phyloP scores from a whole-genome alignment of 2,797 vertebrate species.

The Nyctibius grandis region DNA sequence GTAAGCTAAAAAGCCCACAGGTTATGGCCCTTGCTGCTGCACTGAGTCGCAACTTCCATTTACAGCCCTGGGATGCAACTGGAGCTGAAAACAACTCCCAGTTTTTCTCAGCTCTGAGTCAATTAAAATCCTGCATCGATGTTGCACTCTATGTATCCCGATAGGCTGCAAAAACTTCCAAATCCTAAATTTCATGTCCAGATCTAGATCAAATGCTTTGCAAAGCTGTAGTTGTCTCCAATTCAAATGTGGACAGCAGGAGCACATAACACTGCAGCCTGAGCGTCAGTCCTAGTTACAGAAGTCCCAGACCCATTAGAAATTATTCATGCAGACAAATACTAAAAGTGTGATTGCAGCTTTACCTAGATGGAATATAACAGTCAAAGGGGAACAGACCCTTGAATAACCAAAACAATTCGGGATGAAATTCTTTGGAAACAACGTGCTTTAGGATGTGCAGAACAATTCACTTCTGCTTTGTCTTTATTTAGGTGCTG shows the following conservation, averaged over 20 bases:
- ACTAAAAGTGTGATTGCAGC: neutral
- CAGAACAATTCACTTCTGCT: neutral
- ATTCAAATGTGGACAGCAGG: neutral
- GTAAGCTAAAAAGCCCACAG: neutral
- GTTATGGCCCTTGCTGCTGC: neutral
- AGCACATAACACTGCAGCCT: neutral
- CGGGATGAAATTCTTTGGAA: neutral
- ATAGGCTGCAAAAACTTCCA: neutral
- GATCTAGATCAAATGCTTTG: neutral
- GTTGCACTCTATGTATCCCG: accelerated
- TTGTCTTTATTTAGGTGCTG: neutral
- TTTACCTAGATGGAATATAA: neutral
- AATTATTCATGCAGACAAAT: neutral
- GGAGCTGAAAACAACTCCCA: neutral
- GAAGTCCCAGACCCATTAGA: neutral
- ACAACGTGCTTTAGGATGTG: neutral
- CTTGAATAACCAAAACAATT: neutral
- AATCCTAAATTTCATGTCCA: neutral
- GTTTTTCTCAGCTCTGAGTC: neutral
- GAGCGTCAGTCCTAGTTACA: neutral
- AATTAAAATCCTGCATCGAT: neutral
- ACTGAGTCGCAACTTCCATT: neutral
- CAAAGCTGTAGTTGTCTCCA: neutral
- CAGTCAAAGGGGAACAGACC: neutral
- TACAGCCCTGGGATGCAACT: neutral